phyloP scores from a whole-genome alignment of 2,113 vertebrate species.

The Petrocephalus zakoni region DNA sequence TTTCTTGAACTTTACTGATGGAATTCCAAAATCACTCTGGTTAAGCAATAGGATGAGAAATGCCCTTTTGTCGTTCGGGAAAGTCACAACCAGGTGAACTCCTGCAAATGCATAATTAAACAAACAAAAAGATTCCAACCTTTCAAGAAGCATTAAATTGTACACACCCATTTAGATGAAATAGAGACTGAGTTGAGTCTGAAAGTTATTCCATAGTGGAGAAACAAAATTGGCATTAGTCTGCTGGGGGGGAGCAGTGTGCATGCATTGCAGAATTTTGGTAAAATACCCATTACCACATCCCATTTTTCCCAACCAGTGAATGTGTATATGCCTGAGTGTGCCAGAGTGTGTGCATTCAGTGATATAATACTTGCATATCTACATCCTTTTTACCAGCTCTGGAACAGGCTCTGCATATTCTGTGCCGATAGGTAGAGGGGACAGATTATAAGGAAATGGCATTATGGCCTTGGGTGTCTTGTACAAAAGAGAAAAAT shows the following conservation, averaged over 20 bases:
- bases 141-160: neutral
- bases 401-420: neutral
- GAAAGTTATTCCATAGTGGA: neutral
- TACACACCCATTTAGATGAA: neutral
- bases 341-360: neutral
- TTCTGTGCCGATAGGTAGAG: neutral
- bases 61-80: neutral
- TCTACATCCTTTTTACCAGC: neutral
- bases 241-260: neutral
- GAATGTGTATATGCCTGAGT: neutral
- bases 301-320: neutral
- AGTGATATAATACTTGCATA: neutral
- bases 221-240: neutral
- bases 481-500: neutral
- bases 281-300: too few species aligned
- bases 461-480: neutral
- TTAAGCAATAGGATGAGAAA: neutral
- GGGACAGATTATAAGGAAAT: neutral
- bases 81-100: neutral
- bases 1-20: neutral
- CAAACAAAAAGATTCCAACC: constrained; percentile 10
- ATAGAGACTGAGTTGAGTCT: neutral
- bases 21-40: neutral
- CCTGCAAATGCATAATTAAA: neutral
- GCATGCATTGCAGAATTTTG: neutral